Percentiles rank a stretch among this genome's conserved stretches.
Evolutionary conservation across 2,797 vertebrate species (phyloP).

Genomic region (Momotus momota): DNA sequence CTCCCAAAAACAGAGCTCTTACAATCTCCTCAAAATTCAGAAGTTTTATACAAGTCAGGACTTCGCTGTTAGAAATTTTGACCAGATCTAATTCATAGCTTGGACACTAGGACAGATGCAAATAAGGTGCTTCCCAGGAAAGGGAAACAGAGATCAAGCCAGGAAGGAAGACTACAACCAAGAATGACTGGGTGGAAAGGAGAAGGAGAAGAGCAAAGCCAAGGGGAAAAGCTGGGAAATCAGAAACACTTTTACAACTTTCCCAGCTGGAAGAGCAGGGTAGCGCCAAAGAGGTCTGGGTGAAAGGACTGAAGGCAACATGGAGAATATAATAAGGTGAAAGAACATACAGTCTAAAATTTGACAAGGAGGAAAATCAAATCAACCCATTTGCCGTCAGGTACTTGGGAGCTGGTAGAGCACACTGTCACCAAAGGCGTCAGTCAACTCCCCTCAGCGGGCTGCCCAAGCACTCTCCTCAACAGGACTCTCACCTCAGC

Average conservation of each 20-base stretch:
- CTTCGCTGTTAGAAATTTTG: not conserved
- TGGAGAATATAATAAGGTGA: not conserved
- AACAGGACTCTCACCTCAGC: not conserved
- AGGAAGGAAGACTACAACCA: not conserved
- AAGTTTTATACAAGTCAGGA: not conserved
- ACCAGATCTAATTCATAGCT: constrained; percentile 24
- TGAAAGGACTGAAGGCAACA: not conserved
- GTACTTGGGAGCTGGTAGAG: not conserved
- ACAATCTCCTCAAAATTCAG: not conserved
- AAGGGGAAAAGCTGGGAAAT: not conserved
- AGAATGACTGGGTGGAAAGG: not conserved
- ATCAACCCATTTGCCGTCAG: not conserved
- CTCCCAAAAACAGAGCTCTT: not conserved
- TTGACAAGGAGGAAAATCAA: constrained; percentile 1
- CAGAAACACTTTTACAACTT: not conserved
- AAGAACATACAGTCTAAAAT: not conserved
- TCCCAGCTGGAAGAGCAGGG: constrained; percentile 1
- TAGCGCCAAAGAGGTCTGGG: not conserved
- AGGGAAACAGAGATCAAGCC: not conserved
- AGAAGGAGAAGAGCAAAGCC: constrained; percentile 15
- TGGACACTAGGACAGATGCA: constrained; percentile 19
- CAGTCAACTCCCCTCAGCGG: not conserved
- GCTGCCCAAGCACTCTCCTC: not conserved
- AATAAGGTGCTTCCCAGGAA: constrained; percentile 60
- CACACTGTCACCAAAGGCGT: rapidly evolving